Evolutionary conservation across 2,113 vertebrate genomes (phyloP).

Genomic region (Poeciliopsis retropinna): DNA sequence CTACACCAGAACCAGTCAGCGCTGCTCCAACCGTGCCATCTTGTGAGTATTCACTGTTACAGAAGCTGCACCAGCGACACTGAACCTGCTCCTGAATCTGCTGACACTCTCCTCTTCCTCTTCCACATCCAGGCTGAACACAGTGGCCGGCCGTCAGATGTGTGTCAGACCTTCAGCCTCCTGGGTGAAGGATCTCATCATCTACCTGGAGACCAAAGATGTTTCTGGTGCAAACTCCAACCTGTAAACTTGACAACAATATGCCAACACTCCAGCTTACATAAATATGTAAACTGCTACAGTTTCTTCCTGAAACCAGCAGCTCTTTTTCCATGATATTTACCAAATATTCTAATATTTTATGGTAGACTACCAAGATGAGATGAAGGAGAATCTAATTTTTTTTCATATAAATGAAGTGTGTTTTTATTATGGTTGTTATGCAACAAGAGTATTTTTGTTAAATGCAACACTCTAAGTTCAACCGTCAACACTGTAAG

Average conservation of each 20-base stretch:
- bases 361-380: not conserved
- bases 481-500: conserved; percentile 31
- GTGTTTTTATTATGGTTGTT: not conserved
- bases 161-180: conserved; percentile 56
- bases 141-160: conserved; percentile 37
- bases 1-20: conserved; percentile 73
- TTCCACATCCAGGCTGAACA: conserved; percentile 65
- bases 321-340: not conserved
- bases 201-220: conserved; percentile 40
- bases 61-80: not conserved
- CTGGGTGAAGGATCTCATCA: conserved; percentile 71
- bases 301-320: not conserved
- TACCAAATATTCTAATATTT: conserved; percentile 1
- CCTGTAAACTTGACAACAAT: conserved; percentile 45
- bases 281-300: not conserved
- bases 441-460: not conserved
- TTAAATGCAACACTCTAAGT: conserved; percentile 5
- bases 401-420: not conserved
- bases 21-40: conserved; percentile 67
- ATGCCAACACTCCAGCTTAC: fast-evolving
- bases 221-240: not conserved
- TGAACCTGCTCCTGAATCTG: not conserved
- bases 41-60: conserved; percentile 62
- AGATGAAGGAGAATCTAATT: not conserved
- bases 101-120: conserved; percentile 4